Evolutionary conservation across 53 echinoderm and acorn worm species (phyloP), one percentile per base, ranked within the genome.

Genomic region (Mesocentrotus franciscanus): DNA sequence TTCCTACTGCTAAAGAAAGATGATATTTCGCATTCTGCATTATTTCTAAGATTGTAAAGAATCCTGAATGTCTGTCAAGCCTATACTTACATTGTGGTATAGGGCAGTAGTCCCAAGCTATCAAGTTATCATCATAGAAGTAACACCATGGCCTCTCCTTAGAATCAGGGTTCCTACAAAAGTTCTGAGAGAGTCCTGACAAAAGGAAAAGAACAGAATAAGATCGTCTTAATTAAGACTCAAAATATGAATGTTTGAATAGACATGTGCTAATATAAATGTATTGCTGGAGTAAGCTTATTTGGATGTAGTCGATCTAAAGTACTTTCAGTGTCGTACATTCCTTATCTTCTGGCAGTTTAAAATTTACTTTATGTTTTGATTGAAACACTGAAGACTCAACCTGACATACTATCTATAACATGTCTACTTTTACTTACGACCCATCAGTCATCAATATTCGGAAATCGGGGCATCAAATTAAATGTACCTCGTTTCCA

Each of bases 61-160:
- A 49, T 49, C 49, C 15, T 18, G 64, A 20, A 64, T 64, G 5
- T 16, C 75, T 75, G 30, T 75, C 27, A 30, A 75, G 17, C 11
- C 87, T 9, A 14, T 93, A 93, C 96, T 92, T 56, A 96, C 95
- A 96, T 24, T 60, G 87, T 59, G 92, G 90, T 26, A 96, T 93
- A 17, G 62, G 87, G 29, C 96, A 96, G 61, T 93, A 96, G 64
- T 95, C 96, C 90, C 93, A 93, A 1, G 90, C 64, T 71, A 96
- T 78, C 1, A 26, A 16, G 55, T 56, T 34, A 18, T 81, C 83
- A 55, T 96, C 96, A 26, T 61, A 42, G 75, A 78, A 96, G 27
- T 95, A 96, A 64, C 96, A 96, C 96, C 96, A 96, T 0, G 96
- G 96, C 36, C 95, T 68, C 34, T 89, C 90, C 92, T 92, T 68